Evolutionary conservation across 1,140 invertebrate species (phyloP).

Genomic region (Brachionus rubens): DNA sequence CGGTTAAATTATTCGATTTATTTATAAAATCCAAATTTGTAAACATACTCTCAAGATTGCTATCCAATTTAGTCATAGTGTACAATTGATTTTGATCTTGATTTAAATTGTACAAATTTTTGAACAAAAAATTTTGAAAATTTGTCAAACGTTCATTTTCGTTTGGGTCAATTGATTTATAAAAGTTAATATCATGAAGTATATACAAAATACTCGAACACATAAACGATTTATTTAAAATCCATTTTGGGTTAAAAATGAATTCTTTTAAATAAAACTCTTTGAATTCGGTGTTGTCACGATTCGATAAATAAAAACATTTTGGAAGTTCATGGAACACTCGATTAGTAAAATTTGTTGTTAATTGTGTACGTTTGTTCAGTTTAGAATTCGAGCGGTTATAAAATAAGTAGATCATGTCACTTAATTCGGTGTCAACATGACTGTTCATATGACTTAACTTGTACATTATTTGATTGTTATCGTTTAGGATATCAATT

Average conservation of each 20-base stretch:
- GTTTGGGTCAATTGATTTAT: background rate
- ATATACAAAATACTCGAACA: conserved; percentile 26
- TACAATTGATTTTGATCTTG: conserved; percentile 57
- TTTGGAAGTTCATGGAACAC: conserved; percentile 5
- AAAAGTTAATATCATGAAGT: conserved; percentile 23
- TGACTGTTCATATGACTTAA: background rate
- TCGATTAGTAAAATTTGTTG: background rate
- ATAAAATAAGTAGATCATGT: conserved; percentile 8
- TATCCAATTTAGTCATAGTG: conserved; percentile 72
- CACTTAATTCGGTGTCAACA: background rate
- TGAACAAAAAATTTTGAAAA: conserved; percentile 15
- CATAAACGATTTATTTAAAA: conserved; percentile 14
- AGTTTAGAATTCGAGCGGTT: conserved; percentile 2
- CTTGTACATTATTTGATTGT: conserved; percentile 19
- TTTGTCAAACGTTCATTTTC: background rate
- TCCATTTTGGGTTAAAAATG: conserved; percentile 43
- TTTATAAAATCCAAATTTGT: conserved; percentile 64
- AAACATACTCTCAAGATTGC: conserved; percentile 65
- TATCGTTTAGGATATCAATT: background rate
- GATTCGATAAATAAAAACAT: background rate
- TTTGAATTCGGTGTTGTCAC: background rate
- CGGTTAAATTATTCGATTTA: conserved; percentile 48
- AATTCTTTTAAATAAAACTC: background rate
- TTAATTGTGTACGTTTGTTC: background rate
- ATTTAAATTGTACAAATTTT: conserved; percentile 36